Percentiles rank a stretch among this genome's conserved stretches.
Evolutionary conservation across 2,113 vertebrate genomes (phyloP).

Genomic region (Bagarius yarrelli): DNA sequence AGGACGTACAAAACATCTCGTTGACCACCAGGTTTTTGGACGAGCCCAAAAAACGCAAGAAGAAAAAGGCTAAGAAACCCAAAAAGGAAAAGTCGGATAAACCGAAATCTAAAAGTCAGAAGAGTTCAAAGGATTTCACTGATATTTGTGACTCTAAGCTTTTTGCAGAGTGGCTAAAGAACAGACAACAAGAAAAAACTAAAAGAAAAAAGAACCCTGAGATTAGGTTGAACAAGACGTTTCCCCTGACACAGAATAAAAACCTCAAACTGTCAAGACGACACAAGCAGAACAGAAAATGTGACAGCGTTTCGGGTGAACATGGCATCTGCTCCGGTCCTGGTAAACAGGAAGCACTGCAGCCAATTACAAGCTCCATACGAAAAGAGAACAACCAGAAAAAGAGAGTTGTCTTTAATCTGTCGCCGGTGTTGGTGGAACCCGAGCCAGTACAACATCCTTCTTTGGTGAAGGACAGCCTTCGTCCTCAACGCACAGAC

Average conservation of each 20-base stretch:
- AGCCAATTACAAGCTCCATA: not conserved
- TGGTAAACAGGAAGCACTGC: not conserved
- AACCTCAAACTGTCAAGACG: not conserved
- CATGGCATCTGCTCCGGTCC: not conserved
- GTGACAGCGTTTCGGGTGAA: no score
- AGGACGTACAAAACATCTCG: constrained; percentile 2
- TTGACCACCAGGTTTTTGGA: not conserved
- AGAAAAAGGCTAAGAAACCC: constrained; percentile 55
- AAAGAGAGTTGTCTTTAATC: constrained; percentile 65
- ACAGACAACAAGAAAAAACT: constrained; percentile 43
- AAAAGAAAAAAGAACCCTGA: constrained; percentile 45
- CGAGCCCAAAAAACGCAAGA: constrained; percentile 33
- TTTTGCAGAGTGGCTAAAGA: constrained; percentile 8
- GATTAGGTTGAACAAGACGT: not conserved
- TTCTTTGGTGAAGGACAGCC: not conserved
- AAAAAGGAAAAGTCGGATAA: constrained; percentile 39
- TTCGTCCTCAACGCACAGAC: not conserved
- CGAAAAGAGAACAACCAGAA: constrained; percentile 49
- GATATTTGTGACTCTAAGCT: not conserved
- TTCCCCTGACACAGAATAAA: not conserved
- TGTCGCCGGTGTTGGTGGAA: constrained; percentile 8
- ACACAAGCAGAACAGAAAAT: not conserved
- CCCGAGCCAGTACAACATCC: not conserved
- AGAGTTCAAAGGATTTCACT: not conserved
- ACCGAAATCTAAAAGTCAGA: constrained; percentile 18